Evolutionary conservation across 2,113 vertebrate species (phyloP), one percentile per base, ranked within the genome.

Genomic region (Aleadryas rufinucha): DNA sequence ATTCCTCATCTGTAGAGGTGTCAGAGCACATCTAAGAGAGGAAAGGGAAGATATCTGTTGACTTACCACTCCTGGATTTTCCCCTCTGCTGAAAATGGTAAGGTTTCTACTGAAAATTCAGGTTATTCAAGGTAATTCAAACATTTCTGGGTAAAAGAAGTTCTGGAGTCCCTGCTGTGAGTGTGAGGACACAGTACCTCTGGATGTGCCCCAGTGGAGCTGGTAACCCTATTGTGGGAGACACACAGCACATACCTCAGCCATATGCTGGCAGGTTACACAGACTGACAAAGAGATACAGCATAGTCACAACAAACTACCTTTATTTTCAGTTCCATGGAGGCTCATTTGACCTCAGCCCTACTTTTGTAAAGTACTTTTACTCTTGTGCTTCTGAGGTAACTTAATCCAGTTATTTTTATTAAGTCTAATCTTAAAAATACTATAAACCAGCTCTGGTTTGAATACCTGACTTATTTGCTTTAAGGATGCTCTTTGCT

Each of bases 201-300:
- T 91, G 75, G n/a, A 33, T 0, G 0, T 45, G 16, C 6, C 6
- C 4, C n/a, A 21, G 39, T 50, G 42, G 39, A 33, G 22, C 15
- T 77, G 63, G 41, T 45, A 26, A 44, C 37, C 24, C 14, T 71
- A 2, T 1, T 2, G 1, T 39, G 37, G 39, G 45, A 79, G 23
- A 53, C 8, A 72, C 30, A 79, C 13, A 63, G 26, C 18, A 75
- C 21, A 16, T 33, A 30, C 15, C 20, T 80, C 42, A 78, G 77
- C 14, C 1, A 2, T n/a, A 50, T 0, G 0, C 5, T 49, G 19
- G 27, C 28, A 75, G 42, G 16, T 89, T 52, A 49, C 3, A 3
- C 23, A 76, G 35, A 65, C 30, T 49, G 44, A 17, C 19, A 27
- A 8, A 57, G 31, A 87, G 41, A 57, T 45, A 61, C 4, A 30